Evolutionary conservation across 2,797 vertebrate species (phyloP).

Genomic region (Otolemur crassicaudatus): DNA sequence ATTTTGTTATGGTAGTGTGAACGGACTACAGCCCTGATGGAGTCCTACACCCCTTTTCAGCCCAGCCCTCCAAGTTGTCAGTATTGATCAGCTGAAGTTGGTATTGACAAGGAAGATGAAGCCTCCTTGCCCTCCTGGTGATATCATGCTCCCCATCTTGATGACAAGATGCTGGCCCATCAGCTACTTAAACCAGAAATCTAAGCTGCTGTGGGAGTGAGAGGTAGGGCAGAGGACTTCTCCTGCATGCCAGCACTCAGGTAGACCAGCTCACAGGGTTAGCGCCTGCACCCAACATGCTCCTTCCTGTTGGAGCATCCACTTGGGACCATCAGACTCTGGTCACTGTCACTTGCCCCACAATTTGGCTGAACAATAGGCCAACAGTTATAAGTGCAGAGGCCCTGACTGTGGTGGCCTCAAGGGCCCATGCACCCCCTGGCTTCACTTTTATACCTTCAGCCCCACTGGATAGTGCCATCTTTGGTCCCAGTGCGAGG

Average conservation of each 20-base stretch:
- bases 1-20: neutral
- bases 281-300: neutral
- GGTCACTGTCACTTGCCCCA: neutral
- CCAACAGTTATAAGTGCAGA: neutral
- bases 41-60: neutral
- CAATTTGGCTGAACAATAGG: neutral
- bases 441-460: fast-evolving
- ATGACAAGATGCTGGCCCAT: neutral
- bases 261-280: neutral
- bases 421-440: no score
- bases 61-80: neutral
- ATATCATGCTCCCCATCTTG: neutral
- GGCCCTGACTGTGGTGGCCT: neutral
- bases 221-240: neutral
- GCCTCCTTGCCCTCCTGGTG: neutral
- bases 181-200: neutral
- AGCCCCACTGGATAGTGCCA: neutral
- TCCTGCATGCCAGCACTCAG: neutral
- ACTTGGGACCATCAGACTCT: neutral
- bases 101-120: neutral
- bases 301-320: neutral
- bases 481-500: neutral
- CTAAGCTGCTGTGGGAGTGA: neutral
- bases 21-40: neutral
- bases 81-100: neutral